Percentiles rank a stretch among this genome's conserved stretches.
Conservation (phyloP, 1,140 invertebrate genomes). For the Lordiphosa clarofinis region DNA sequence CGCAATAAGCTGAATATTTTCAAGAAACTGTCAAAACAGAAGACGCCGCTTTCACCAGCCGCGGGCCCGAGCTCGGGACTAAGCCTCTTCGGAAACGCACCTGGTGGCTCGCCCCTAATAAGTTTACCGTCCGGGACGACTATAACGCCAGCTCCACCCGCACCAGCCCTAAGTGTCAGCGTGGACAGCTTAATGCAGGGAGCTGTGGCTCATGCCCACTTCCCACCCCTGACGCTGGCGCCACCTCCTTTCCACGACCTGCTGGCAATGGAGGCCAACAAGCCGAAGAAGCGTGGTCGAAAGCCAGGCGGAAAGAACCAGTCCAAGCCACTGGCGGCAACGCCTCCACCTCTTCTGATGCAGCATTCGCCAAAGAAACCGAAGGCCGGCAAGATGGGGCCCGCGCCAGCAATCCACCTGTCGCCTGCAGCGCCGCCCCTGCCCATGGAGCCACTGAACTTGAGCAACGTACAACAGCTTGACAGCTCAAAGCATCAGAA, state of each 20-base stretch:
- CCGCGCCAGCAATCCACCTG: background rate
- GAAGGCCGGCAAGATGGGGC: constrained; percentile 10
- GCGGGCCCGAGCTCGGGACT: background rate
- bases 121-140: constrained; percentile 70
- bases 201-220: background rate
- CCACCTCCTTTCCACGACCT: constrained; percentile 5
- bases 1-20: constrained; percentile 92
- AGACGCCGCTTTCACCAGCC: constrained; percentile 1
- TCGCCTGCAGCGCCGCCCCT: background rate
- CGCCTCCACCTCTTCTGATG: background rate
- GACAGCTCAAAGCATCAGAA: constrained; percentile 4
- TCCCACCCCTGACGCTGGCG: background rate
- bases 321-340: constrained; percentile 6
- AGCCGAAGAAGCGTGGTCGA: constrained; percentile 66
- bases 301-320: constrained; percentile 69
- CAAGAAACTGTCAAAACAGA: constrained; percentile 85
- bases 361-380: constrained; percentile 16
- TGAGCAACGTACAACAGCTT: constrained; percentile 19
- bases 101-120: constrained; percentile 36
- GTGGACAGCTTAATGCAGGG: background rate
- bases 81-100: constrained; percentile 17
- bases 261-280: constrained; percentile 17
- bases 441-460: constrained; percentile 44
- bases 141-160: constrained; percentile 59
- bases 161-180: background rate